Base-by-base conservation (phyloP, 1,140 invertebrate genomes). In the Bombus breviceps region DNA sequence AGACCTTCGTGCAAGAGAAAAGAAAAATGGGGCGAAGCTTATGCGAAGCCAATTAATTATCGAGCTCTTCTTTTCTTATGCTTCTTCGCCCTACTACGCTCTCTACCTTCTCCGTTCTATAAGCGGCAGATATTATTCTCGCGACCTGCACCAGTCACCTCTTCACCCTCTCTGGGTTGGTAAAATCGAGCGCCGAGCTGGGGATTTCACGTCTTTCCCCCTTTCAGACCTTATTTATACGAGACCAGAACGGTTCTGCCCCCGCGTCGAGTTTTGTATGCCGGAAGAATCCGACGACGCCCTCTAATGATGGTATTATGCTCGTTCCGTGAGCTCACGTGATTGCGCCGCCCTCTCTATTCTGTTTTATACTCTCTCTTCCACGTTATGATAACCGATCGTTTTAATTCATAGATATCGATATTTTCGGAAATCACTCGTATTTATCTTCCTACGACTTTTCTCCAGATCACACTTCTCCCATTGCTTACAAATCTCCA, bases 241-340 rank as follows among this genome's bases (percentile, higher is more conserved):
- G 84, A 88, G 62, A n/a, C 69, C 43, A 68, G 72, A 75, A 76
- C 76, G 59, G 73, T 79, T 75, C 79, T 86, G 53, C 84, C 86
- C 82, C 64, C 89, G 86, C 69, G 69, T 74, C 37, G 83, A 91
- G 83, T 88, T 91, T 89, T 86, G 88, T 91, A 91, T 72, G 73
- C 77, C 77, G 87, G 81, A 89, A 91, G 83, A 91, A 89, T 87
- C 66, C 74, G 68, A 71, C 77, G 87, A 89, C 90, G 90, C 86
- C 85, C 86, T 86, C 71, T 92, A 92, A 92, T 92, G 89, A 92
- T 86, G 85, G 88, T 87, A 90, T 92, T 92, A 92, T 90, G 73
- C 87, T 92, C 89, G 71, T 87, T 87, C 68, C 69, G 41, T 53
- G 77, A 53, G 59, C 39, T 88, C 82, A 86, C 86, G 79, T 88